These are phyloP conservation scores for Hemiscyllium ocellatum DNA, from an alignment of 2,113 vertebrate genomes.

Conservation along the genomic window DNA sequence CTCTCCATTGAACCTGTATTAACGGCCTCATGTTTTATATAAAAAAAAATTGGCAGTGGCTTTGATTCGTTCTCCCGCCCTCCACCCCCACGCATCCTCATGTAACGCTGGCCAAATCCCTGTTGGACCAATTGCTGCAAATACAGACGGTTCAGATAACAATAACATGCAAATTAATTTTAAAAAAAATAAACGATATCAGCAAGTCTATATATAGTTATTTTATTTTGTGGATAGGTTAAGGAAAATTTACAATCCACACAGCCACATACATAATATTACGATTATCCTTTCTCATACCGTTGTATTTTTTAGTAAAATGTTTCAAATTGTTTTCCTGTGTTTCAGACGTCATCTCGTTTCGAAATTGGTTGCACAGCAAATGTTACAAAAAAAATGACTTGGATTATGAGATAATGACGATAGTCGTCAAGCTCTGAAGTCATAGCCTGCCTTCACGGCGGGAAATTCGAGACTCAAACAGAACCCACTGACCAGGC, in stretches of 20 bases:
- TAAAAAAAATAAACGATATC: constrained; percentile 23
- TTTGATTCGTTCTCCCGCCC: constrained; percentile 14
- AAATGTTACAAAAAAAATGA: neutral
- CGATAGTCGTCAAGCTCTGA: constrained; percentile 10
- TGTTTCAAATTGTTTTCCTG: neutral
- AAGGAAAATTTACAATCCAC: neutral
- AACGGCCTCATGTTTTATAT: neutral
- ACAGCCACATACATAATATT: constrained; percentile 15
- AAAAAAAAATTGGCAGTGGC: neutral
- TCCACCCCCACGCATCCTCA: neutral
- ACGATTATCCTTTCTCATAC: neutral
- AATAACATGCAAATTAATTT: constrained; percentile 18
- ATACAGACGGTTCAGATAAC: neutral
- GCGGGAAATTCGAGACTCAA: constrained; percentile 64
- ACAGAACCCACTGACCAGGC: constrained; percentile 54
- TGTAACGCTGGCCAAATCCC: constrained; percentile 31
- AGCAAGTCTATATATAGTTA: constrained; percentile 10
- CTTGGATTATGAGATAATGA: neutral
- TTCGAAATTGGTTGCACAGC: neutral
- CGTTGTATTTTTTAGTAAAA: constrained; percentile 11
- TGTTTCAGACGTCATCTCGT: constrained; percentile 17
- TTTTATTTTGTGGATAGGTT: constrained; percentile 25
- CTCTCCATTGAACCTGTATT: neutral
- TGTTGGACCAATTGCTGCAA: constrained; percentile 16
- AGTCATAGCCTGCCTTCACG: constrained; percentile 40